Evolutionary conservation across 1,140 invertebrate genomes (phyloP), one percentile per base, ranked within the genome.

Genomic region (Calliopsis andreniformis): DNA sequence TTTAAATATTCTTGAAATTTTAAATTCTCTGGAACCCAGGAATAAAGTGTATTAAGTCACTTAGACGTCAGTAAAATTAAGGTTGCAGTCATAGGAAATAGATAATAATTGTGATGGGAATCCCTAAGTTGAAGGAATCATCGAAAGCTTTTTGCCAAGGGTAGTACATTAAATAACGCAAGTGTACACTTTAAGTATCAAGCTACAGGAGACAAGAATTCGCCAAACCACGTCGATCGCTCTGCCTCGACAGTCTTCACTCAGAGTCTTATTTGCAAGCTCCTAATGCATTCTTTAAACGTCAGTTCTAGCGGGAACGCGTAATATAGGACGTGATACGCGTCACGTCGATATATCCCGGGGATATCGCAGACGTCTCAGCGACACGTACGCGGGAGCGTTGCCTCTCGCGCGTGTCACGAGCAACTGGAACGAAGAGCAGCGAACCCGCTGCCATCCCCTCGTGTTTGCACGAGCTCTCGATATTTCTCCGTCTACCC

Each of bases 281-380:
- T n/a, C 18, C 62, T 49, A 5, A 30, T 32, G 28, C 10, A 1
- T 2, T 30, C 23, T 28, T 53, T 35, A n/a, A 39, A 35, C 47
- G 43, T 70, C 43, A 53, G 18, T 63, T 45, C 47, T 42, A 43
- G 28, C 16, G 39, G 58, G 49, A 70, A 49, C 49, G 45, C 45
- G 30, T 66, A 80, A 51, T 45, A 14, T 2, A 16, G 30, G 10
- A 39, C 45, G 49, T 53, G 61, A 55, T 58, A 63, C 58, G 51
- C 73, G 59, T 82, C 80, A 45, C 42, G 58, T 73, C 78, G 72
- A 81, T 75, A 30, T 63, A 69, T 72, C 35, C 72, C 56, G 39
- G 56, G 64, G 61, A 66, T 64, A 82, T 56, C 53, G 20, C 28
- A 58, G 45, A 64, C 71, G 71, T 80, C 66, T 70, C 56, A 39